phyloP scores from a whole-genome alignment of 92 coral and sea anemone species.

The Palythoa grandis region DNA sequence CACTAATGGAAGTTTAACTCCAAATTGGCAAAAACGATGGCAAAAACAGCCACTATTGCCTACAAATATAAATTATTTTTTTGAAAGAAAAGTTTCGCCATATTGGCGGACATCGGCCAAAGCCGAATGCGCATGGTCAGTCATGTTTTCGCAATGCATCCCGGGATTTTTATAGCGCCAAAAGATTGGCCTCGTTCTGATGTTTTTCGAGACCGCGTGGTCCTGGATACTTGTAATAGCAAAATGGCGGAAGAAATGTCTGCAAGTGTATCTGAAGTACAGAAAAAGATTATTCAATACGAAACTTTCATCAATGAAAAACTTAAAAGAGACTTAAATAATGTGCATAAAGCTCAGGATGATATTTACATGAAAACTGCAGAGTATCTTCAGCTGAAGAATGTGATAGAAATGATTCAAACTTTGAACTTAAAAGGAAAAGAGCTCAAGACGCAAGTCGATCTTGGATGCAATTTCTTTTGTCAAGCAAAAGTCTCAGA shows the following conservation, averaged over 20 bases:
- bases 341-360: slow-evolving; percentile 80
- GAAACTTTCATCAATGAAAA: slow-evolving; percentile 89
- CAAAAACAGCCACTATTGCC: background rate
- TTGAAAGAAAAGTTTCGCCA: slow-evolving; percentile 70
- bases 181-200: slow-evolving; percentile 47
- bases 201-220: background rate
- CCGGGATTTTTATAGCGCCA: slow-evolving; percentile 88
- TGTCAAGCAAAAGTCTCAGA: slow-evolving; percentile 91
- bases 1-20: slow-evolving; percentile 41
- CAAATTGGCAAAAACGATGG: slow-evolving; percentile 5
- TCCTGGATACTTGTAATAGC: slow-evolving; percentile 23
- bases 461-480: slow-evolving; percentile 93
- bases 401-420: slow-evolving; percentile 75
- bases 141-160: slow-evolving; percentile 69
- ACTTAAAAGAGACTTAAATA: slow-evolving; percentile 78
- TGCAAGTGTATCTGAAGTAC: slow-evolving; percentile 40
- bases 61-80: slow-evolving; percentile 43
- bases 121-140: slow-evolving; percentile 99
- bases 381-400: slow-evolving; percentile 83
- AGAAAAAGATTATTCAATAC: slow-evolving; percentile 78
- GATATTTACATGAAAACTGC: slow-evolving; percentile 72
- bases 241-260: slow-evolving; percentile 81
- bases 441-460: slow-evolving; percentile 85
- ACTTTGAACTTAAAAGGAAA: slow-evolving; percentile 57
- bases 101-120: slow-evolving; percentile 99